A percentile compares a stretch with the other conserved stretches of the same genome.
Conservation (phyloP, 92 coral and sea anemone species). For the Siderastrea siderea region DNA sequence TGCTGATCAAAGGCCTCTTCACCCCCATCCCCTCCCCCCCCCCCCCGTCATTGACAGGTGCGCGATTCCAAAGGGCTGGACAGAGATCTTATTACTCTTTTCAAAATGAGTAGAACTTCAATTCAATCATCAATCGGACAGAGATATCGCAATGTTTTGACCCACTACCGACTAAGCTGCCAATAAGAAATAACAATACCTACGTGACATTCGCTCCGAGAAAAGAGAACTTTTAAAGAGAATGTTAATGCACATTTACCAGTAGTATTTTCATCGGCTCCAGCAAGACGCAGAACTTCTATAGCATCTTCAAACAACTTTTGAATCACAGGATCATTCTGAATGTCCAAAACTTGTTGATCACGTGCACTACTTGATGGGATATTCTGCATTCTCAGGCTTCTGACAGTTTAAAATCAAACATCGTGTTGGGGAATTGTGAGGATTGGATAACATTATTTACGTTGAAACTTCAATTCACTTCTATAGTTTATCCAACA, state of each 20-base stretch:
- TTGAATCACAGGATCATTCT: constrained; percentile 18
- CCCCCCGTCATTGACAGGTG: too few species aligned
- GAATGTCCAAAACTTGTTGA: not conserved
- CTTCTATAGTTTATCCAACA: too few species aligned
- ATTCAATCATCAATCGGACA: too few species aligned
- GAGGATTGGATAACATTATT: not conserved
- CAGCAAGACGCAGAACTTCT: constrained; percentile 60
- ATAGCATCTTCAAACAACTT: constrained; percentile 66
- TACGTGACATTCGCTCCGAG: too few species aligned
- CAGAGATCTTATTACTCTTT: too few species aligned
- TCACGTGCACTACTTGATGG: not conserved
- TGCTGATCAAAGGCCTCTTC: too few species aligned
- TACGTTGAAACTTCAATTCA: not conserved
- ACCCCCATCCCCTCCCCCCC: too few species aligned
- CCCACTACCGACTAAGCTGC: too few species aligned
- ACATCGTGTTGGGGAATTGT: not conserved
- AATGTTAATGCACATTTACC: not conserved
- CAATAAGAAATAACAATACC: too few species aligned
- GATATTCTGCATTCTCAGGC: not conserved
- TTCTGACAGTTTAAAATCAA: not conserved
- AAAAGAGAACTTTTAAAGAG: not conserved
- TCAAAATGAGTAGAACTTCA: too few species aligned
- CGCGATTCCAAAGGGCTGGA: too few species aligned
- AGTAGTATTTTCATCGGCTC: constrained; percentile 34
- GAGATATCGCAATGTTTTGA: too few species aligned